Evolutionary conservation across 2,113 vertebrate genomes (phyloP), one percentile per base, ranked within the genome.

Genomic region (Macroglossus sobrinus): DNA sequence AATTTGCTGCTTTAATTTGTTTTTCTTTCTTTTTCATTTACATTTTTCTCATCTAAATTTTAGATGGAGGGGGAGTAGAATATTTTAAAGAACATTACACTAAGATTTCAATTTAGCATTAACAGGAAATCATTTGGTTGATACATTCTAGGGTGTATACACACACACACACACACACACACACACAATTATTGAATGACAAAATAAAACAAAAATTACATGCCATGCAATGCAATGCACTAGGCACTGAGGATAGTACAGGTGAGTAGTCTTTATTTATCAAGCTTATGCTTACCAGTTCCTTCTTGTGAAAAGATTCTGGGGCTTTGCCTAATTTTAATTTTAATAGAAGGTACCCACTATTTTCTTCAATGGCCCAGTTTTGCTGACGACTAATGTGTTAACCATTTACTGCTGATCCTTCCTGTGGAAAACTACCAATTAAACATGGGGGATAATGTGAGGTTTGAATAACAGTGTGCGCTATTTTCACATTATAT

Each of bases 21-120:
- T 93, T 95, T 91, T 74, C 19, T 59, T 91, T 87, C 93, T 22
- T 61, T 59, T 84, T 40, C 0, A 0, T 95, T 97, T 88, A 74
- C 76, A 7, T 91, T 78, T 76, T 4, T 0, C 55, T 8, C n/a
- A 74, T 50, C 15, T 50, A 50, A 50, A 50, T 75, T 90, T 89
- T 59, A 72, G 61, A 40, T 59, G 13, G 50, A 1, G 15, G 26
- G 16, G 1, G 15, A 16, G 15, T 33, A 76, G 47, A 96, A 66
- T 30, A 26, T 63, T 94, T 96, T 45, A 79, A 95, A 94, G 18
- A 5, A 45, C 47, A 47, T 61, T 61, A 71, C 13, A 38, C 2
- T 72, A 84, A 79, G 18, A 80, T 72, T 94, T 88, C 72, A 66
- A 47, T 24, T 92, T 84, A 84, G 26, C 18, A 40, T 35, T 38